Percentiles rank a stretch among this genome's conserved stretches.
Evolutionary conservation across 2,888 invertebrate species (phyloP).

Genomic region (Cheilosia variabilis): DNA sequence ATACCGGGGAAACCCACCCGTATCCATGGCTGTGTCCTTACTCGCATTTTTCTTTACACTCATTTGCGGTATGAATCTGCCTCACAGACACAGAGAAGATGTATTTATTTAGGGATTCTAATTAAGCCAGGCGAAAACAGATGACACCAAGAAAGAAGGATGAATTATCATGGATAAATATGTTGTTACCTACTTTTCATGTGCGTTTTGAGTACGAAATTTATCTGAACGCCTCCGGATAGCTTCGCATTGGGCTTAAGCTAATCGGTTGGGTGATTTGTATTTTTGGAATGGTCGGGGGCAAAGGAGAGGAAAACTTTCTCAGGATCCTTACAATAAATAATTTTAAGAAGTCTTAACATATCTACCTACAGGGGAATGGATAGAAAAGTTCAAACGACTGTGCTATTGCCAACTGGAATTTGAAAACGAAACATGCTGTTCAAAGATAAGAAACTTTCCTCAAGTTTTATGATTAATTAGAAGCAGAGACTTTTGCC

Average conservation of each 20-base stretch:
- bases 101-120: constrained; percentile 59
- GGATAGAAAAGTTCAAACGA: constrained; percentile 9
- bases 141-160: constrained; percentile 57
- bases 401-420: constrained; percentile 18
- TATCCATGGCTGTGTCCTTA: constrained; percentile 40
- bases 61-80: constrained; percentile 52
- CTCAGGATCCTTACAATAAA: constrained; percentile 11
- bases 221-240: constrained; percentile 15
- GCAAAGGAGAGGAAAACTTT: constrained; percentile 34
- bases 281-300: constrained; percentile 10
- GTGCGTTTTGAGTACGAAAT: constrained; percentile 33
- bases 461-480: constrained; percentile 69
- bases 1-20: constrained; percentile 22
- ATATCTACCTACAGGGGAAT: not conserved
- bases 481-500: constrained; percentile 48
- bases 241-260: constrained; percentile 27
- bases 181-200: constrained; percentile 63
- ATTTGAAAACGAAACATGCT: not conserved
- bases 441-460: constrained; percentile 53
- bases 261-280: constrained; percentile 55
- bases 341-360: constrained; percentile 3
- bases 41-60: constrained; percentile 39
- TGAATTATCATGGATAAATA: constrained; percentile 70
- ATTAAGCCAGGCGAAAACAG: constrained; percentile 60
- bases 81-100: constrained; percentile 1